Conservation (phyloP, 23 tunicate species). For the Ciona savignyi region DNA sequence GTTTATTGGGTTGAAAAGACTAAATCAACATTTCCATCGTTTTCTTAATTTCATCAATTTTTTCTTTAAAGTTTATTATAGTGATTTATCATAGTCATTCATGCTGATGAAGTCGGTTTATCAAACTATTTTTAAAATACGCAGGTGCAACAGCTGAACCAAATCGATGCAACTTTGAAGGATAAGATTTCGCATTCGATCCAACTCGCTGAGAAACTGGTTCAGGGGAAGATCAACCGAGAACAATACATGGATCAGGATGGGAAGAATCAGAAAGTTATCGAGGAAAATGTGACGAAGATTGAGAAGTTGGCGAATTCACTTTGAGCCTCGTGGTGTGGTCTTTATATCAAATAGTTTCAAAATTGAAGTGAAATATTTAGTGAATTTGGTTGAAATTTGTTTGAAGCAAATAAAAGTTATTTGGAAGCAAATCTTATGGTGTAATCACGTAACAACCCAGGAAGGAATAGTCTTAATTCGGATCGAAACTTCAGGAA, state of each 20-base stretch:
- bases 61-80: too few species aligned
- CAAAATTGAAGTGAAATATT: not conserved
- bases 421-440: not conserved
- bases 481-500: too few species aligned
- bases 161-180: slow-evolving; percentile 41
- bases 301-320: not conserved
- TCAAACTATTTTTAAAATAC: not conserved
- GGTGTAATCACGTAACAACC: too few species aligned
- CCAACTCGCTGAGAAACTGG: slow-evolving; percentile 49
- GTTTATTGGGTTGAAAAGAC: too few species aligned
- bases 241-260: slow-evolving; percentile 37
- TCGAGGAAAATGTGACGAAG: slow-evolving; percentile 35
- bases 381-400: not conserved
- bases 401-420: not conserved
- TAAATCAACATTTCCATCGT: too few species aligned
- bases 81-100: too few species aligned
- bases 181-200: slow-evolving; percentile 34
- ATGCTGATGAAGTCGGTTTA: too few species aligned
- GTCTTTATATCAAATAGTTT: too few species aligned
- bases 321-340: too few species aligned
- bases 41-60: too few species aligned
- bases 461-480: too few species aligned
- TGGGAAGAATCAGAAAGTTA: slow-evolving; percentile 46
- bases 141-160: slow-evolving; percentile 44
- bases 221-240: slow-evolving; percentile 41